phyloP scores from a whole-genome alignment of 2,113 vertebrate genomes.

The human region GRCh38 chr16:88201001-88201500 shows the following conservation, averaged over 20 bases:
- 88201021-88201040: background rate
- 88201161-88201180: background rate
- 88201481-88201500: no score
- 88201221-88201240: background rate
- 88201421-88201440: no score
- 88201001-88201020: background rate
- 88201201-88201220: background rate
- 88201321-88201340: no score
- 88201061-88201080: background rate
- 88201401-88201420: no score
- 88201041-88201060: background rate
- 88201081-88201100: rapidly evolving
- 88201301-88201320: no score
- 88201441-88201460: no score
- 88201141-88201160: background rate
- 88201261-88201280: no score
- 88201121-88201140: background rate
- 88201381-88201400: no score
- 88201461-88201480: no score
- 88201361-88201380: no score
- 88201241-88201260: background rate
- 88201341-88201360: no score
- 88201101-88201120: background rate
- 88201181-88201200: background rate
- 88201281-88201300: no score